These are phyloP conservation scores for Gibbula magus DNA, from an alignment of 2,888 invertebrate species.

Conservation along the genomic window DNA sequence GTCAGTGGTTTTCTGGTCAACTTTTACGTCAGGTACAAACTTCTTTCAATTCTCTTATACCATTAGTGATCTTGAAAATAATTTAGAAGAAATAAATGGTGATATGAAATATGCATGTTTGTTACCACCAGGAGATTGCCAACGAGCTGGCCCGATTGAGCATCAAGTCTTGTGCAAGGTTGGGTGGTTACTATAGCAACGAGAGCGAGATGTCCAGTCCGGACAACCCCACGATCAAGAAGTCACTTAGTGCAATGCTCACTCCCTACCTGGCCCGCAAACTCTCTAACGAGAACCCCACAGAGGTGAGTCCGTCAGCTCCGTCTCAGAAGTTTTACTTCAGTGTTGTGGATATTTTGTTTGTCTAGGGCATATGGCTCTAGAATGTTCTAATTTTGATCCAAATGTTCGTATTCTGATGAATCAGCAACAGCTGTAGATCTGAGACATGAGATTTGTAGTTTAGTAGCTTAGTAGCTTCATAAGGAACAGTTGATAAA, in stretches of 20 bases:
- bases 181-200: slow-evolving; percentile 80
- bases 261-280: slow-evolving; percentile 91
- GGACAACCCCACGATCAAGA: slow-evolving; percentile 81
- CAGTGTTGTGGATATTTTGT: too few relatives aligned
- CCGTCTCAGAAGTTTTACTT: background rate
- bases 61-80: background rate
- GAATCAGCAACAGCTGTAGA: too few relatives aligned
- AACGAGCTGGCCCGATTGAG: slow-evolving; percentile 93
- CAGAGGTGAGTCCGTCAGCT: slow-evolving; percentile 80
- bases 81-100: background rate
- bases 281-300: slow-evolving; percentile 83
- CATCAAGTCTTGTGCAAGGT: slow-evolving; percentile 87
- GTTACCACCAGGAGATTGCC: slow-evolving; percentile 83
- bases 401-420: too few relatives aligned
- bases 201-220: slow-evolving; percentile 77
- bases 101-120: background rate
- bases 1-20: too few relatives aligned
- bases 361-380: too few relatives aligned
- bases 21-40: too few relatives aligned
- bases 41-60: too few relatives aligned
- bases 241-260: slow-evolving; percentile 82
- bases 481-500: too few relatives aligned
- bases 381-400: too few relatives aligned
- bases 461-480: too few relatives aligned
- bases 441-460: too few relatives aligned